These are phyloP conservation scores for Rhadinocentrus ornatus DNA, from an alignment of 2,797 vertebrate species.

Conservation along the genomic window DNA sequence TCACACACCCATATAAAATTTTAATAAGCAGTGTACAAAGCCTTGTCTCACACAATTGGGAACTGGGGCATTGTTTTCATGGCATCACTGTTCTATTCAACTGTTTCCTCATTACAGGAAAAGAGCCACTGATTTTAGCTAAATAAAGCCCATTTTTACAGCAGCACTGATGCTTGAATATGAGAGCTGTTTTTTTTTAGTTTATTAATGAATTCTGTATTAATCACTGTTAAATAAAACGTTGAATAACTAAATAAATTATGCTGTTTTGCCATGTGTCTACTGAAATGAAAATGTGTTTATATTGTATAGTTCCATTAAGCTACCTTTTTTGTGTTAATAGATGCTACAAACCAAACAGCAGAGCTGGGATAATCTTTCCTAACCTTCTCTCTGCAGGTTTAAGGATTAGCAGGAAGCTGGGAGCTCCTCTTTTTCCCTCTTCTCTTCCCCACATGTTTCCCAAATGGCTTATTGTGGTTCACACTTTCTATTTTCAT, in stretches of 20 bases:
- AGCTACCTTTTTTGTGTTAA: slow-evolving; percentile 27
- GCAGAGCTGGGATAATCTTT: slow-evolving; percentile 67
- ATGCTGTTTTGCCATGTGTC: background rate
- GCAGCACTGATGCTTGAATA: background rate
- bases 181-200: background rate
- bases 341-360: slow-evolving; percentile 56
- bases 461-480: slow-evolving; percentile 30
- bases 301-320: slow-evolving; percentile 17
- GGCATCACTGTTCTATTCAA: slow-evolving; percentile 43
- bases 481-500: slow-evolving; percentile 30
- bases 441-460: slow-evolving; percentile 16
- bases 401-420: slow-evolving; percentile 67
- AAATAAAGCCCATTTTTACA: slow-evolving; percentile 27
- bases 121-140: slow-evolving; percentile 14
- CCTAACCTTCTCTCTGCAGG: slow-evolving; percentile 73
- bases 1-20: slow-evolving; percentile 40
- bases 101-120: slow-evolving; percentile 39
- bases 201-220: background rate
- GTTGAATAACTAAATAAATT: background rate
- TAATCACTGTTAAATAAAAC: too few species aligned
- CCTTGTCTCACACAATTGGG: slow-evolving; percentile 50
- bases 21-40: slow-evolving; percentile 58
- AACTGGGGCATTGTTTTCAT: slow-evolving; percentile 58
- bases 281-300: slow-evolving; percentile 2
- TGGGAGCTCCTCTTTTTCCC: slow-evolving; percentile 41